These are phyloP conservation scores for Motacilla alba DNA, from an alignment of 2,113 vertebrate genomes.

Conservation along the genomic window DNA sequence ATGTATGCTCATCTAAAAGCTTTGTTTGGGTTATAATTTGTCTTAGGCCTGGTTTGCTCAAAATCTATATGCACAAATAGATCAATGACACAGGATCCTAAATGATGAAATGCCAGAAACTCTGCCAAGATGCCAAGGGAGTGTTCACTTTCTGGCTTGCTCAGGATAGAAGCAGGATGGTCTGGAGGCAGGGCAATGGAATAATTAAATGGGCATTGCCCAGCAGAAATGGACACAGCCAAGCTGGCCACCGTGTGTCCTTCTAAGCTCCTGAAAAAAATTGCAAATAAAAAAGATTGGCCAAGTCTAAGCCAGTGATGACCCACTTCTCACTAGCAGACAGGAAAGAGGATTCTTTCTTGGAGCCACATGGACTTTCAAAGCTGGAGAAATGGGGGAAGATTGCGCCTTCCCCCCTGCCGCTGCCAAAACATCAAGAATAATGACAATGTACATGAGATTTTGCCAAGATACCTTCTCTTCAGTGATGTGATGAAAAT, in stretches of 20 bases:
- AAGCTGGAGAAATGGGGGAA: fast-evolving
- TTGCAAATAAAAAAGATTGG: background rate
- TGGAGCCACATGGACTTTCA: background rate
- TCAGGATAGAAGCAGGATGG: background rate
- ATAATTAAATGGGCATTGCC: background rate
- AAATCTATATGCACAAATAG: conserved; percentile 2
- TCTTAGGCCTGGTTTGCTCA: background rate
- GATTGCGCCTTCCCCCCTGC: background rate
- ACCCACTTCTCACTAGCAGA: background rate
- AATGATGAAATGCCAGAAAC: conserved; percentile 6
- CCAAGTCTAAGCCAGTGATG: background rate
- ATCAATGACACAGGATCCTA: conserved; percentile 1
- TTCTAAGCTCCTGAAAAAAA: background rate
- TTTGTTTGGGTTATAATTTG: background rate
- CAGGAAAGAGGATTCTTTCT: background rate
- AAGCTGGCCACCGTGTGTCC: background rate
- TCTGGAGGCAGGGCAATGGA: background rate
- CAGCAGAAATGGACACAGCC: background rate
- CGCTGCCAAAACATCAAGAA: background rate
- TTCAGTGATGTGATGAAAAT: background rate
- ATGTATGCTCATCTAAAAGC: background rate
- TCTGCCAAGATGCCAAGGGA: background rate
- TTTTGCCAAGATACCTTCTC: background rate
- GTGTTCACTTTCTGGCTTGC: background rate
- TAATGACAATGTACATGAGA: background rate